Base-by-base conservation (phyloP, 2,113 vertebrate species). In the Eptatretus burgeri region DNA sequence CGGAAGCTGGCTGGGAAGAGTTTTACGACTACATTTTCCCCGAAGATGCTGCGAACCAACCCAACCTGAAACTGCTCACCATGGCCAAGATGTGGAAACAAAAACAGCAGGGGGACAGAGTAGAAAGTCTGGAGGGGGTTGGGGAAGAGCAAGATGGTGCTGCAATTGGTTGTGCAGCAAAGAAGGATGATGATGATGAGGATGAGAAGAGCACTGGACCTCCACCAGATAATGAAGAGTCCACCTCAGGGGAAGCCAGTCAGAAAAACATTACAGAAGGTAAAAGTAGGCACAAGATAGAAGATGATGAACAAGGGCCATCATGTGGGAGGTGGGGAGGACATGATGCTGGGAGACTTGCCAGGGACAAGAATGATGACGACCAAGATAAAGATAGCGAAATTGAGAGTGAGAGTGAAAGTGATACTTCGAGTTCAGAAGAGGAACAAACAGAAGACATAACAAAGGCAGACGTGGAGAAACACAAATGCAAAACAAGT, bases 11-110 rank as follows among this genome's bases (percentile, higher is more conserved):
- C 51, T 98, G 89, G 91, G 91, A 94, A 71, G 91, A 98, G 64
- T 94, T 93, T 70, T 95, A 87, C 13, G 91, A 98, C 71, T 98
- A 98, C 69, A 95, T 98, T 74, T 98, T 98, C 74, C 91, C 91
- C 1, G 91, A 96, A 69, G 89, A 95, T 63, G 80, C 91, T 14
- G 89, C 91, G 67, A 98, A 94, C 73, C 91, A 93, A 66, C 91
- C 91, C 65, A 95, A 98, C 71, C 89, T 95, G 73, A 94, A 93
- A 67, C 79, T 98, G 51, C 77, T 98, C 64, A 85, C 89, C 51
- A 94, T 98, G 87, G 91, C 89, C 64, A 94, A 93, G 70, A 83
- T 98, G 70, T 98, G 91, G 91, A 98, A 95, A 75, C 89, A 82
- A 68, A 80, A 93, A 73, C 19, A 51, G 65, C 73, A 78, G 17